A percentile compares a stretch with the other conserved stretches of the same genome.
phyloP scores from a whole-genome alignment of 2,888 invertebrate genomes.

The Thecocarcelia acutangulata region DNA sequence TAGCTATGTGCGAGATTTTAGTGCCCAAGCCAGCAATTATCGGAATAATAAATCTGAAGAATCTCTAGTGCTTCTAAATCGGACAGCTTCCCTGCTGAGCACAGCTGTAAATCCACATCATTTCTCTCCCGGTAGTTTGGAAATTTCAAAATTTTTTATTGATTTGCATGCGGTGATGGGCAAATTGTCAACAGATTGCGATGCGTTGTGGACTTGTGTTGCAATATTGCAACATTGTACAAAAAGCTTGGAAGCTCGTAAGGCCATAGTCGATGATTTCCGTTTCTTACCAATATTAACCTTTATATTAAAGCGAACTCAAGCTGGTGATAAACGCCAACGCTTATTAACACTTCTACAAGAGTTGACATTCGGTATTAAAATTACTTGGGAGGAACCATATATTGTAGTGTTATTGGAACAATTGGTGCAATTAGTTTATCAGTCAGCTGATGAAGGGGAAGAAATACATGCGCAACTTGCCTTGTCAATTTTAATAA shows the following conservation, averaged over 20 bases:
- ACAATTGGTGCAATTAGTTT: conserved; percentile 86
- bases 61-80: conserved; percentile 76
- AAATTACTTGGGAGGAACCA: conserved; percentile 90
- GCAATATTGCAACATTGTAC: conserved; percentile 77
- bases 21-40: conserved; percentile 74
- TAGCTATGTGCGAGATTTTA: conserved; percentile 77
- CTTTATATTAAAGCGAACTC: conserved; percentile 74
- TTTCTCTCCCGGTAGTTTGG: conserved; percentile 75
- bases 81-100: conserved; percentile 74
- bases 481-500: conserved; percentile 87
- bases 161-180: conserved; percentile 78
- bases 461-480: conserved; percentile 77
- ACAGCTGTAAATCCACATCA: conserved; percentile 71
- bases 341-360: conserved; percentile 80
- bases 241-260: conserved; percentile 77
- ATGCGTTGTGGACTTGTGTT: conserved; percentile 78
- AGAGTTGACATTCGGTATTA: conserved; percentile 90
- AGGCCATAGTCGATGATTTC: conserved; percentile 77
- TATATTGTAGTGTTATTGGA: conserved; percentile 87
- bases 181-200: conserved; percentile 74
- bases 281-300: conserved; percentile 78
- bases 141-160: conserved; percentile 78
- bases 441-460: conserved; percentile 76
- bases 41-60: conserved; percentile 76
- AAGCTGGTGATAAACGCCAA: conserved; percentile 75